Percentiles rank a stretch among this genome's conserved stretches.
Conservation (phyloP, 1,140 invertebrate genomes). For the Bombus balteatus region DNA sequence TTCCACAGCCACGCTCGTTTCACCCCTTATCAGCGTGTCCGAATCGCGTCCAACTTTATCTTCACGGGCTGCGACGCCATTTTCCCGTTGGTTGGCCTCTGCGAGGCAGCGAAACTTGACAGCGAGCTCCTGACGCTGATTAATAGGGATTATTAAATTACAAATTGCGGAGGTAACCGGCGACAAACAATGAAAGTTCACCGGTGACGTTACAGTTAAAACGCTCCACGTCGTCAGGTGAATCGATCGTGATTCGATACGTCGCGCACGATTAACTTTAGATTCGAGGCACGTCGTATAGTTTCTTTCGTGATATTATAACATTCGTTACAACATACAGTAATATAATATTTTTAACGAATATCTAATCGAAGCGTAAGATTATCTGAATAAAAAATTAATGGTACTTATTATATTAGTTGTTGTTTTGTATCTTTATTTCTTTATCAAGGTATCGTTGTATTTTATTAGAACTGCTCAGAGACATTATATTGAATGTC, state of each 20-base stretch:
- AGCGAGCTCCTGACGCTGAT: conserved; percentile 8
- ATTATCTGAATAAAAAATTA: no score
- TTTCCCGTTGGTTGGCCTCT: background rate
- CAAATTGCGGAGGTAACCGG: background rate
- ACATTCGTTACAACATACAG: no score
- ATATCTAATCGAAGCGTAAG: no score
- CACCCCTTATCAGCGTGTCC: conserved; percentile 40
- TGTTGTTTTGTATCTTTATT: no score
- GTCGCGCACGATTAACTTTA: background rate
- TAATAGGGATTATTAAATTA: conserved; percentile 17
- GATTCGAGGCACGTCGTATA: no score
- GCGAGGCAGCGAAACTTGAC: background rate
- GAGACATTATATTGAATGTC: no score
- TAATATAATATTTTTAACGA: no score
- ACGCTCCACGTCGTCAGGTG: background rate
- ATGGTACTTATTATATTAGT: no score
- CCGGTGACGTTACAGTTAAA: background rate
- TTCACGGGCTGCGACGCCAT: conserved; percentile 8
- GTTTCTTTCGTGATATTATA: no score
- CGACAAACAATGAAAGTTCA: conserved; percentile 1
- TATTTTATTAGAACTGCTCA: no score
- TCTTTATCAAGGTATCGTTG: no score
- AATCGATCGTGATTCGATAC: background rate
- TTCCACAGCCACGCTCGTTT: conserved; percentile 17
- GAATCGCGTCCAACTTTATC: conserved; percentile 48